Percentiles rank a stretch among this genome's conserved stretches.
These are phyloP conservation scores for Artemia sinica DNA, from an alignment of 2,888 invertebrate genomes.

Conservation along the genomic window DNA sequence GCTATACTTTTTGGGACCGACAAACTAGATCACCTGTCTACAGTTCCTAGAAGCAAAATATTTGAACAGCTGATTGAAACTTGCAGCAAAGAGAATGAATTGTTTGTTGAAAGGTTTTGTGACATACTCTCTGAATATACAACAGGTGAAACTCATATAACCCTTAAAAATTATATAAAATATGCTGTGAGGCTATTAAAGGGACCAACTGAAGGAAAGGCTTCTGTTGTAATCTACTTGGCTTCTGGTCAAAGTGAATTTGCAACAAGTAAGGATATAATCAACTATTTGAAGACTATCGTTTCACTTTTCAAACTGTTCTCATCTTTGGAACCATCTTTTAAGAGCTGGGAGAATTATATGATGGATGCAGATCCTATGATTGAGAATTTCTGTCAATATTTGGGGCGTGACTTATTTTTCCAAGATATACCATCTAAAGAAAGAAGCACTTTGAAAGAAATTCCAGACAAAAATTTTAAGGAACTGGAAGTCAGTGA, in stretches of 20 bases:
- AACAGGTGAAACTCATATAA: conserved; percentile 12
- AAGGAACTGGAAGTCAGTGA: conserved; percentile 8
- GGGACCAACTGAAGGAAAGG: conserved; percentile 18
- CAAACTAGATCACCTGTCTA: not conserved
- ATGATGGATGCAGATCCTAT: not conserved
- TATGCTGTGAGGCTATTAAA: conserved; percentile 21
- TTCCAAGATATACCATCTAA: not conserved
- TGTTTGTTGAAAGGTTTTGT: conserved; percentile 1
- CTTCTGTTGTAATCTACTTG: conserved; percentile 19
- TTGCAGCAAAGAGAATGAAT: conserved; percentile 10
- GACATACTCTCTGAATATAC: not conserved
- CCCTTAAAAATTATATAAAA: conserved; percentile 18
- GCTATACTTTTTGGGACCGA: not conserved
- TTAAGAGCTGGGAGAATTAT: not conserved
- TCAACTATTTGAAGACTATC: not conserved
- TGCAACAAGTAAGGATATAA: not conserved
- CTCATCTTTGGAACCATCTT: not conserved
- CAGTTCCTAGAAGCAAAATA: conserved; percentile 7
- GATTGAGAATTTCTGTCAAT: not conserved
- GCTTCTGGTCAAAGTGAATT: conserved; percentile 7
- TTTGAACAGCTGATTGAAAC: not conserved
- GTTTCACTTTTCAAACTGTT: conserved; percentile 4
- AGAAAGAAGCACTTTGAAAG: not conserved
- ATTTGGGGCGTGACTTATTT: not conserved
- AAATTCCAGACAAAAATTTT: conserved; percentile 1